These are phyloP conservation scores for Salpingus planirostris DNA, from an alignment of 2,888 invertebrate species.

Conservation along the genomic window DNA sequence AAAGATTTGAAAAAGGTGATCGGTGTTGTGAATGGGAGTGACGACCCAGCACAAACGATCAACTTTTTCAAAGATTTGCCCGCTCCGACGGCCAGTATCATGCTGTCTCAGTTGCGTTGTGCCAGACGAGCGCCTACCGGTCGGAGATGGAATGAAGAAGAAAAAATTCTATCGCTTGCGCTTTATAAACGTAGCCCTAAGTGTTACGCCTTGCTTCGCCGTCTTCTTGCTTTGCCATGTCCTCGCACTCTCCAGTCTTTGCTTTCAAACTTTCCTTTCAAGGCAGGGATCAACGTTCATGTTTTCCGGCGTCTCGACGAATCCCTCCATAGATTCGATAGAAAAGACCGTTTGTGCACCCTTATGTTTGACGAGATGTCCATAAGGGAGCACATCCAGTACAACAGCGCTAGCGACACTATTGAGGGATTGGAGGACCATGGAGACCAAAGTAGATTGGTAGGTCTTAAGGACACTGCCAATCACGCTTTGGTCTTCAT, in stretches of 20 bases:
- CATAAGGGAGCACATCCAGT: constrained; percentile 1
- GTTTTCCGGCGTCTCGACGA: constrained; percentile 1
- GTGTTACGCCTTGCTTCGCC: not conserved
- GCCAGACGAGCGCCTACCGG: not conserved
- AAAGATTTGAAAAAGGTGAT: no score
- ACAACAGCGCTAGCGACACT: not conserved
- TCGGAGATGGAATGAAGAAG: constrained; percentile 2
- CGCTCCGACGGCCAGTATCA: not conserved
- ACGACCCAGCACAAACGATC: no score
- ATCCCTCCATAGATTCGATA: not conserved
- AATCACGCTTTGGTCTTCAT: not conserved
- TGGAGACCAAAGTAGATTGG: not conserved
- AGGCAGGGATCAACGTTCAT: constrained; percentile 1
- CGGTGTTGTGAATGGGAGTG: no score
- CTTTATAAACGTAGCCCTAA: constrained; percentile 1
- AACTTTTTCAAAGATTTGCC: constrained; percentile 1
- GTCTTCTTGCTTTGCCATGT: not conserved
- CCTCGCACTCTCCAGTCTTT: not conserved
- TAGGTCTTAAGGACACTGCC: not conserved
- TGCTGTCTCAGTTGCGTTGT: not conserved
- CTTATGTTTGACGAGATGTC: constrained; percentile 3
- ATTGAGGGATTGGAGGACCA: constrained; percentile 1
- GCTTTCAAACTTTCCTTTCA: constrained; percentile 1
- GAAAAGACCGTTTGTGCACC: constrained; percentile 1
- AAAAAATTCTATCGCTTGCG: constrained; percentile 1